phyloP scores from a whole-genome alignment of 2,888 invertebrate species.

The Timema cristinae region DNA sequence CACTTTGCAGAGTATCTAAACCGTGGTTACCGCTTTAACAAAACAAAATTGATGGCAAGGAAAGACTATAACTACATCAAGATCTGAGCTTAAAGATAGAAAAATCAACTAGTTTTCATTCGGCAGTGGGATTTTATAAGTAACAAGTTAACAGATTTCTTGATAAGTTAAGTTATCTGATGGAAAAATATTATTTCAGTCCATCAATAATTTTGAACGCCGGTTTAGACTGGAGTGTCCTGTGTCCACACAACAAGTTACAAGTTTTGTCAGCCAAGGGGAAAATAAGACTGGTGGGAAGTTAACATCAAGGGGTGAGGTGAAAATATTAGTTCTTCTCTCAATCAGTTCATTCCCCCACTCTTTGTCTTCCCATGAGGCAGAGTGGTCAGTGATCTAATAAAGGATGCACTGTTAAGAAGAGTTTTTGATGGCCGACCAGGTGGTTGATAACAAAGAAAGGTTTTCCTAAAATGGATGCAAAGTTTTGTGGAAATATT shows the following conservation, averaged over 20 bases:
- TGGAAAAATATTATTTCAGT: conserved; percentile 21
- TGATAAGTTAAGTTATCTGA: conserved; percentile 22
- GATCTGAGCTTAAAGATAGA: too few species aligned
- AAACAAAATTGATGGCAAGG: too few species aligned
- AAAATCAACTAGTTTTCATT: conserved; percentile 27
- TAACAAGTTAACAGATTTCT: conserved; percentile 28
- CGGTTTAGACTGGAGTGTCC: conserved; percentile 31
- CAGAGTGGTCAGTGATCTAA: conserved; percentile 7
- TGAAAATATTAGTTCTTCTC: background rate
- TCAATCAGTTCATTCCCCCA: conserved; percentile 12
- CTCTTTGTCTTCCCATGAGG: too few species aligned
- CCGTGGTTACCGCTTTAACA: too few species aligned
- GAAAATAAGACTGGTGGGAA: background rate
- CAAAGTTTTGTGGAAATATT: background rate
- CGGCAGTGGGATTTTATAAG: background rate
- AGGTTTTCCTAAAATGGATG: conserved; percentile 20
- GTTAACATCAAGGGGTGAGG: conserved; percentile 12
- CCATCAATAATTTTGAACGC: conserved; percentile 30
- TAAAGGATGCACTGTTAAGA: conserved; percentile 1
- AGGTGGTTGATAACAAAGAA: conserved; percentile 1
- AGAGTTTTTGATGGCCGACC: conserved; percentile 10
- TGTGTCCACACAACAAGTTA: conserved; percentile 26
- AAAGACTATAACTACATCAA: too few species aligned
- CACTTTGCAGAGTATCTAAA: too few species aligned
- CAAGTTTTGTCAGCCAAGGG: conserved; percentile 25